These are phyloP conservation scores for Cygnus buccinator DNA, from an alignment of 2,113 vertebrate species.

Conservation along the genomic window DNA sequence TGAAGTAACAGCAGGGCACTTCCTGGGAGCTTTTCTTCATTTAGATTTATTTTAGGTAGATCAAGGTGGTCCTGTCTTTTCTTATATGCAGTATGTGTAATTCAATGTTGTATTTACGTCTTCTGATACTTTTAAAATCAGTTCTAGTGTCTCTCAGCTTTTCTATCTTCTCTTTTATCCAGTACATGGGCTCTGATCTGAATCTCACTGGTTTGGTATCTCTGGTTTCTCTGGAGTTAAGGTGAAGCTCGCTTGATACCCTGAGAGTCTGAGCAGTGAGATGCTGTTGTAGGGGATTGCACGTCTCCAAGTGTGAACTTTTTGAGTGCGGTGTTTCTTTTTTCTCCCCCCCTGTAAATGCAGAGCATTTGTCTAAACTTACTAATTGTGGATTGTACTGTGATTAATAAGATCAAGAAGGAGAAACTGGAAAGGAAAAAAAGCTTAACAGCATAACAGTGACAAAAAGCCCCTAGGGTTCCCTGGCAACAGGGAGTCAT, in stretches of 20 bases:
- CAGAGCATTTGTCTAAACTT: background rate
- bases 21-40: background rate
- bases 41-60: background rate
- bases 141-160: background rate
- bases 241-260: background rate
- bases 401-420: background rate
- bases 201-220: background rate
- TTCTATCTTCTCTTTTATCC: background rate
- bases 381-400: background rate
- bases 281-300: background rate
- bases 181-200: background rate
- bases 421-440: constrained; percentile 31
- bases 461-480: background rate
- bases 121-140: background rate
- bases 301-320: background rate
- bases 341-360: background rate
- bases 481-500: background rate
- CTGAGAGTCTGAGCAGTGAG: background rate
- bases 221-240: background rate
- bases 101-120: background rate
- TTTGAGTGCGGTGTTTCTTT: background rate
- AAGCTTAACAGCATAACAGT: constrained; percentile 14
- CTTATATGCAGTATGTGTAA: background rate
- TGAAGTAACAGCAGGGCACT: background rate
- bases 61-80: background rate